Evolutionary conservation across 2,113 vertebrate species (phyloP).

Genomic region (Dasypus novemcinctus): DNA sequence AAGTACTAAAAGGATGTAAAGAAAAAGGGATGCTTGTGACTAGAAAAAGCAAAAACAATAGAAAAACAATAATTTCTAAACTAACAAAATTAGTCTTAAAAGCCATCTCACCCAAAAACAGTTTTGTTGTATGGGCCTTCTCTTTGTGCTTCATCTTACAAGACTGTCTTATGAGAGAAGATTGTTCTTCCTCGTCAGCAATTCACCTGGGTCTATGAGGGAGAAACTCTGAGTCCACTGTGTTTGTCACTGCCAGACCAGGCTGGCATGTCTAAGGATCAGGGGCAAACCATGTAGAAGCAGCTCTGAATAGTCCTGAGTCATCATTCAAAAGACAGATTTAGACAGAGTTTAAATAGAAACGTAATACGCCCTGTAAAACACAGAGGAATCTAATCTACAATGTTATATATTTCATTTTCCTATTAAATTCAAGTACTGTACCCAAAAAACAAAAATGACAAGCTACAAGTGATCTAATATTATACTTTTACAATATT

Average conservation of each 20-base stretch:
- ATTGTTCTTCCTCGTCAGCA: neutral
- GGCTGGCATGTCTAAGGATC: neutral
- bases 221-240: neutral
- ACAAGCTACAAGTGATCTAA: neutral
- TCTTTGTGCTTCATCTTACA: neutral
- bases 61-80: slow-evolving; percentile 8
- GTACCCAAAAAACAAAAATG: neutral
- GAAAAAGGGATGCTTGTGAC: neutral
- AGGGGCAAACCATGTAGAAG: neutral
- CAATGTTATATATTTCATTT: neutral
- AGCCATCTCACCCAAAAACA: neutral
- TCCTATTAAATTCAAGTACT: neutral
- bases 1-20: neutral
- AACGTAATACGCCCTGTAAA: neutral
- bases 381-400: neutral
- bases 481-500: neutral
- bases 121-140: neutral
- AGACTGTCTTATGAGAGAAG: neutral
- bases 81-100: neutral
- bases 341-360: neutral
- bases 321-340: slow-evolving; percentile 4
- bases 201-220: neutral
- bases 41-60: neutral
- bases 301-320: neutral
- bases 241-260: neutral